Evolutionary conservation across 2,888 invertebrate species (phyloP).

Genomic region (Galerucella nymphaeae): DNA sequence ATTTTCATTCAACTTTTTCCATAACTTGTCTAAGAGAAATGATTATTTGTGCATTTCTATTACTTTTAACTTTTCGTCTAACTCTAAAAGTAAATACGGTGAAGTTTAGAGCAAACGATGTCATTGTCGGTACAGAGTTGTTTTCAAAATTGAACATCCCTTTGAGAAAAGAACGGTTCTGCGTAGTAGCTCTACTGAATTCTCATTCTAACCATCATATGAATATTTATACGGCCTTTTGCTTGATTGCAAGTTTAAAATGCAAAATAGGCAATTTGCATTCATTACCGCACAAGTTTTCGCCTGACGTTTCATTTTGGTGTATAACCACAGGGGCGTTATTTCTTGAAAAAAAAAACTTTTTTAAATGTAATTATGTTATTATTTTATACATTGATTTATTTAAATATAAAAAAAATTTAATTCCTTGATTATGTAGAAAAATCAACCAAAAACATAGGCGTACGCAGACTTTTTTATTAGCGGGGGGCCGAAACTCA

Average conservation of each 20-base stretch:
- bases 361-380: background rate
- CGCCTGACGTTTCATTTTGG: constrained; percentile 44
- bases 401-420: no score
- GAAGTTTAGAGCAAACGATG: constrained; percentile 10
- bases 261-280: constrained; percentile 65
- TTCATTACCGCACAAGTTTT: constrained; percentile 57
- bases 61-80: background rate
- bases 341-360: background rate
- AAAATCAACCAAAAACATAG: no score
- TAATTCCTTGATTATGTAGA: no score
- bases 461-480: no score
- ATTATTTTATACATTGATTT: background rate
- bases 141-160: constrained; percentile 31
- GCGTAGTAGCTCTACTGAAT: constrained; percentile 20
- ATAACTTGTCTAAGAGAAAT: no score
- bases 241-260: constrained; percentile 64
- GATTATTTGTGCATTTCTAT: background rate
- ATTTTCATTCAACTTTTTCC: no score
- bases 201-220: constrained; percentile 51
- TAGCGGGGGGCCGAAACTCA: no score
- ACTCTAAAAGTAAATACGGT: background rate
- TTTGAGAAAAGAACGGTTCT: constrained; percentile 22
- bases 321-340: constrained; percentile 34
- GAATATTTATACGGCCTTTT: constrained; percentile 64
- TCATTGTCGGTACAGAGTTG: constrained; percentile 10